Conservation (phyloP, 2,113 vertebrate species). For the Nansenia antarctica region DNA sequence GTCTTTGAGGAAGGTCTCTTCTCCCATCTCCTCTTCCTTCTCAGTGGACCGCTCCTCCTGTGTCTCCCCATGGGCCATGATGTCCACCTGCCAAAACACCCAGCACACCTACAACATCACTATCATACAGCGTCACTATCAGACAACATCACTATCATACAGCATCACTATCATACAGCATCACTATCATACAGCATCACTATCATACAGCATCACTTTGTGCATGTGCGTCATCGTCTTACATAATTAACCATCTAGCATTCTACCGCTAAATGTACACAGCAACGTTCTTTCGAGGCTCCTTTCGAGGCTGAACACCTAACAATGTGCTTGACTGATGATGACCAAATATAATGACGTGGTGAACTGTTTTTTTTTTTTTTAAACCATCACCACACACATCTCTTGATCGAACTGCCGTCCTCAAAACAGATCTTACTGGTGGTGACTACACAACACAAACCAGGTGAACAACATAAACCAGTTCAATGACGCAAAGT, state of each 20-base stretch:
- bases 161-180: background rate
- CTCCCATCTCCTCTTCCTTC: conserved; percentile 34
- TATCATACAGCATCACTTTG: background rate
- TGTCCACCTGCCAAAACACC: conserved; percentile 25
- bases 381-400: background rate
- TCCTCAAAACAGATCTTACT: background rate
- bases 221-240: background rate
- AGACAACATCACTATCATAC: background rate
- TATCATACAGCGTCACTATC: background rate
- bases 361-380: background rate
- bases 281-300: background rate
- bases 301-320: background rate
- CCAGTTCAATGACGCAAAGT: background rate
- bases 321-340: background rate
- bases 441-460: background rate
- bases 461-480: background rate
- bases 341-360: background rate
- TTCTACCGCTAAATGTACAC: background rate
- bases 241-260: background rate
- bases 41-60: conserved; percentile 25
- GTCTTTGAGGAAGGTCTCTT: conserved; percentile 71
- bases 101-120: background rate
- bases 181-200: background rate
- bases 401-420: background rate
- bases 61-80: conserved; percentile 30